Percentiles rank a stretch among this genome's conserved stretches.
phyloP scores from a whole-genome alignment of 30 jellyfish, hydroid and myxozoan species.

The Phacellophora camtschatica region DNA sequence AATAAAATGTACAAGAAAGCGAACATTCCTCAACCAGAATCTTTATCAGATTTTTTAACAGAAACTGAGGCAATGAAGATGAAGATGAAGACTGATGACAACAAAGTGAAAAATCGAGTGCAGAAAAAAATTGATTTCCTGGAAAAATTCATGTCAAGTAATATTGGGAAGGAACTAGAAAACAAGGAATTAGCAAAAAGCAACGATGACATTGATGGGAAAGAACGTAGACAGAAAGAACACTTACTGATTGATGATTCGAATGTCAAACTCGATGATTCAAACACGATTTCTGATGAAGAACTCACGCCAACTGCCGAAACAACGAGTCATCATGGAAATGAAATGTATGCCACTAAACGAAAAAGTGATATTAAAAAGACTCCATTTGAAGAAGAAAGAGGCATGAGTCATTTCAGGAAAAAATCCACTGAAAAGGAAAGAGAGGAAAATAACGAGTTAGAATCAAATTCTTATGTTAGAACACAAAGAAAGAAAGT shows the following conservation, averaged over 20 bases:
- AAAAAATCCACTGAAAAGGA: neutral
- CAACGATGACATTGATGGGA: neutral
- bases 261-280: neutral
- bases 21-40: conserved; percentile 34
- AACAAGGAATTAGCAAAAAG: neutral
- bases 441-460: neutral
- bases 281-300: neutral
- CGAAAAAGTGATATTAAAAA: neutral
- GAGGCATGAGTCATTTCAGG: neutral
- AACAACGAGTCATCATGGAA: neutral
- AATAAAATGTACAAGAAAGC: conserved; percentile 24
- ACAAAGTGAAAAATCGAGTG: neutral
- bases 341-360: neutral
- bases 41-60: neutral
- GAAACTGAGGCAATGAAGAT: neutral
- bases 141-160: neutral
- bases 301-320: neutral
- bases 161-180: neutral
- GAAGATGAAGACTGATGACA: neutral
- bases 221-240: neutral
- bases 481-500: neutral
- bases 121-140: neutral
- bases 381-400: too few relatives aligned
- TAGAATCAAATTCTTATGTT: neutral
- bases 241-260: too few relatives aligned